phyloP scores from a whole-genome alignment of 2,113 vertebrate genomes.

The Oncorhynchus kisutch region DNA sequence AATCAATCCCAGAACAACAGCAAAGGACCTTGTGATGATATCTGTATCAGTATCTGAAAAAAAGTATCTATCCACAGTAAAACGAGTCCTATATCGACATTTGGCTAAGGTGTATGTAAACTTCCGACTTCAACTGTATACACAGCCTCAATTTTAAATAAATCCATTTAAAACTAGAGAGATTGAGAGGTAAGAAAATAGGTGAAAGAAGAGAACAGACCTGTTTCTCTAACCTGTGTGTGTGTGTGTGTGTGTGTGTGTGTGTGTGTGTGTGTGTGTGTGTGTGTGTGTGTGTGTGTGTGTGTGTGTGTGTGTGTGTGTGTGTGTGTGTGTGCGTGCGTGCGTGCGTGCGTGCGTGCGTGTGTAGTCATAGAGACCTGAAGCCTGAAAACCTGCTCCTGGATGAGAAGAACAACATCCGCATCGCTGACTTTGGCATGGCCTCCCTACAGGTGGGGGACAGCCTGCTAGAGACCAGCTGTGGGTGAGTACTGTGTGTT shows the following conservation, averaged over 20 bases:
- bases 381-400: conserved; percentile 90
- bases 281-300: conserved; percentile 8
- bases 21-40: too few species aligned
- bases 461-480: conserved; percentile 90
- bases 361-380: conserved; percentile 86
- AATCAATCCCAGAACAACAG: too few species aligned
- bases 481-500: conserved; percentile 64
- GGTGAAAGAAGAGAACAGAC: too few species aligned
- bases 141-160: too few species aligned
- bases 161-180: too few species aligned
- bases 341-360: not conserved
- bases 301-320: not conserved
- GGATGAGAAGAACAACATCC: conserved; percentile 92
- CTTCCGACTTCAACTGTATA: too few species aligned
- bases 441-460: conserved; percentile 91
- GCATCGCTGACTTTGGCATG: conserved; percentile 92
- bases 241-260: not conserved
- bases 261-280: not conserved
- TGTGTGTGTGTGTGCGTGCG: not conserved
- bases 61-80: too few species aligned
- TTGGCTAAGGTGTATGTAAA: too few species aligned
- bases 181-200: too few species aligned
- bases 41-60: too few species aligned
- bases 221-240: too few species aligned
- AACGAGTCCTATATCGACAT: too few species aligned